Evolutionary conservation across 2,888 invertebrate genomes (phyloP).

Genomic region (Creontiades dilutus): DNA sequence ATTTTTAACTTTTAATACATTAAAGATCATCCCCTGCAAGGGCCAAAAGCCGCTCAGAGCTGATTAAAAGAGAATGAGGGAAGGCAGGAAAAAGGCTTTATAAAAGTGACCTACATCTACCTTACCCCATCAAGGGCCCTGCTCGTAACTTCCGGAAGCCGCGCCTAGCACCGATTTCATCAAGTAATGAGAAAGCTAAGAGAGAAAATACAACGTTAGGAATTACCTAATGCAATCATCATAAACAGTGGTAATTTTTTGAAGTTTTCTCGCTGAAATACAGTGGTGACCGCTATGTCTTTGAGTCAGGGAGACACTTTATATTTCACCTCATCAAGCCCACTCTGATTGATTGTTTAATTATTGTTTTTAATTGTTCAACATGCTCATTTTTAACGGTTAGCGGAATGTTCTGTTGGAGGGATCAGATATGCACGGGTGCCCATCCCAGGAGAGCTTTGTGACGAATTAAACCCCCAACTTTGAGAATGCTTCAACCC

Average conservation of each 20-base stretch:
- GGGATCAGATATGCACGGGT: too few relatives aligned
- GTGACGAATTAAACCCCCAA: too few relatives aligned
- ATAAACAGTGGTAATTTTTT: background rate
- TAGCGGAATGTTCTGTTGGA: too few relatives aligned
- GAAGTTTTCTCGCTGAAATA: background rate
- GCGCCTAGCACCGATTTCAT: constrained; percentile 9
- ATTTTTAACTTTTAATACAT: background rate
- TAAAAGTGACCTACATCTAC: constrained; percentile 22
- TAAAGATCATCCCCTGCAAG: background rate
- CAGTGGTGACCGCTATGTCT: too few relatives aligned
- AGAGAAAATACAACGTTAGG: background rate
- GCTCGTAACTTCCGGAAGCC: background rate
- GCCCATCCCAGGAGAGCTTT: too few relatives aligned
- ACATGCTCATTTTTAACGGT: too few relatives aligned
- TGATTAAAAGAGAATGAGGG: constrained; percentile 4
- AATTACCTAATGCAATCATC: background rate
- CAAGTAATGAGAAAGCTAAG: background rate
- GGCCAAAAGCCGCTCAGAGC: background rate
- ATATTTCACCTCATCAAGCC: too few relatives aligned
- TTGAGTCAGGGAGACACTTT: too few relatives aligned
- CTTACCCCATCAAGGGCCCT: background rate
- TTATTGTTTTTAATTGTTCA: too few relatives aligned
- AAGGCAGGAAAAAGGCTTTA: constrained; percentile 33
- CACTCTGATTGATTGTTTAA: too few relatives aligned
- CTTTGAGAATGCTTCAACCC: too few relatives aligned